These are phyloP conservation scores for Microcebus griseorufus DNA, from an alignment of 2,113 vertebrate species.

Conservation along the genomic window DNA sequence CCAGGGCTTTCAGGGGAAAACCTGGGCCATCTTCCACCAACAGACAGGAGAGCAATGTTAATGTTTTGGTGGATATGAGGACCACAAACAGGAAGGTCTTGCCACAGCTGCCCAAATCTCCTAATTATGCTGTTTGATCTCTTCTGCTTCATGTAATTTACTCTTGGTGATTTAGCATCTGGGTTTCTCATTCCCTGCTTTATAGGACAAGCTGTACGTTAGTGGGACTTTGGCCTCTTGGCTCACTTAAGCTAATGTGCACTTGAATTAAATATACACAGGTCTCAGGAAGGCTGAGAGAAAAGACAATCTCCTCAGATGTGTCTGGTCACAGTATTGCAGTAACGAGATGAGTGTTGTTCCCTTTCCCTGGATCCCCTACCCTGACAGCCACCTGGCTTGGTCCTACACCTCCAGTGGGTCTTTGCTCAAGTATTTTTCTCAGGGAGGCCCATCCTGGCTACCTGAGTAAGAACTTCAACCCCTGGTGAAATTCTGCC, in stretches of 20 bases:
- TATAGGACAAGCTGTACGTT: background rate
- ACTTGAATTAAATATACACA: background rate
- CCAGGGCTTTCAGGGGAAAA: background rate
- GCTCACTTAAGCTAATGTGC: background rate
- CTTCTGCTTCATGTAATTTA: background rate
- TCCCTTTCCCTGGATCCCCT: background rate
- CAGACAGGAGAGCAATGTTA: background rate
- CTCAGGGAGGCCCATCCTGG: background rate
- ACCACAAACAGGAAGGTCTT: background rate
- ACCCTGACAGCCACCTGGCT: background rate
- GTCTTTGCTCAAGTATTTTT: background rate
- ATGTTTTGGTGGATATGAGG: background rate
- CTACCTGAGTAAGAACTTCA: background rate
- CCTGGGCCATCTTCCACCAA: background rate
- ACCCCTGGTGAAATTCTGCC: background rate
- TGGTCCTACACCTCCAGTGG: background rate
- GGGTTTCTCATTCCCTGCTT: slow-evolving; percentile 18
- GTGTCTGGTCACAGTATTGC: background rate
- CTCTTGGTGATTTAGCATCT: background rate
- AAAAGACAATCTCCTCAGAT: background rate
- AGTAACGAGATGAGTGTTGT: background rate
- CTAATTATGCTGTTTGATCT: background rate
- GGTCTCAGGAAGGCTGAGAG: background rate
- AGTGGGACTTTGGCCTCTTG: background rate
- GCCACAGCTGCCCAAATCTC: background rate